Evolutionary conservation across 2,797 vertebrate genomes (phyloP).

Genomic region (Heteromormyrus szaboi): DNA sequence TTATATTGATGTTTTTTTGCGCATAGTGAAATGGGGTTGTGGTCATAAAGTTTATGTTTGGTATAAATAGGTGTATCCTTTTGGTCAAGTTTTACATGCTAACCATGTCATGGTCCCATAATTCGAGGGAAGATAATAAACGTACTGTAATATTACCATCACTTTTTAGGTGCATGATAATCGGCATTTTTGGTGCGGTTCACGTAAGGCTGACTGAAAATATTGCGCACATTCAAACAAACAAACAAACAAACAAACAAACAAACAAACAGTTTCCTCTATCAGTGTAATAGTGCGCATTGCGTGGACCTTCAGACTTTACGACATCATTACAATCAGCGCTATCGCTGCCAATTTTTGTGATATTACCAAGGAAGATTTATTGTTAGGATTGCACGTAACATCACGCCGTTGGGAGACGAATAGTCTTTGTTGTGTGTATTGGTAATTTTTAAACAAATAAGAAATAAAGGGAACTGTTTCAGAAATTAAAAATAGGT

Average conservation of each 20-base stretch:
- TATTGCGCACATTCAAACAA: not conserved
- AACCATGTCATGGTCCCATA: not conserved
- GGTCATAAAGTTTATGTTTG: not conserved
- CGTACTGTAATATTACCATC: not conserved
- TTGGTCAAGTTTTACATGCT: not conserved
- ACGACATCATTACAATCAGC: slow-evolving; percentile 70
- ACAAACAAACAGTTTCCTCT: not conserved
- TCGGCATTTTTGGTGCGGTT: not conserved
- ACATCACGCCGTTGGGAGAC: slow-evolving; percentile 73
- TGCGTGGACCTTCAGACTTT: not conserved
- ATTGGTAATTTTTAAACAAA: not conserved
- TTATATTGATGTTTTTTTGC: not conserved
- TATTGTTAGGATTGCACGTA: slow-evolving; percentile 65
- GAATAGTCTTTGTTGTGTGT: slow-evolving; percentile 54
- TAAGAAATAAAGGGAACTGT: not conserved
- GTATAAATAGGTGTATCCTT: not conserved
- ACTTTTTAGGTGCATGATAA: not conserved
- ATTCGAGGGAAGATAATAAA: not conserved
- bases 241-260: not conserved
- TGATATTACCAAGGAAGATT: slow-evolving; percentile 75
- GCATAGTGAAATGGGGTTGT: not conserved
- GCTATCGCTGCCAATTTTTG: slow-evolving; percentile 80
- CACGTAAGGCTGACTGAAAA: not conserved
- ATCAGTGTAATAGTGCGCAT: not conserved
- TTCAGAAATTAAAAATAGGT: not conserved